Evolutionary conservation across 2,113 vertebrate species (phyloP).

Genomic region (Hassar affinis): DNA sequence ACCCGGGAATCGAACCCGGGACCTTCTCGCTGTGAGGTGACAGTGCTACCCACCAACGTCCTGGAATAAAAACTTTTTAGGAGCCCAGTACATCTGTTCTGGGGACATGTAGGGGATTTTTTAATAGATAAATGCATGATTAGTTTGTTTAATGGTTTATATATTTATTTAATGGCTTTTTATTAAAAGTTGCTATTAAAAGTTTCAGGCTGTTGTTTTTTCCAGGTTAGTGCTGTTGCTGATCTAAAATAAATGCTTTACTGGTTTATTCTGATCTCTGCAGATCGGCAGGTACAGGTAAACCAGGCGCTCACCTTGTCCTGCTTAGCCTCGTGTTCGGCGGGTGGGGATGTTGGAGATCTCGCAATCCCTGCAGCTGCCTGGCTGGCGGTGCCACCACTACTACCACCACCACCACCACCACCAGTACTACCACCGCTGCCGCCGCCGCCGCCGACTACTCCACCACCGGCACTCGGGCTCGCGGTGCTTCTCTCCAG

Average conservation of each 20-base stretch:
- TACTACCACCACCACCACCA: neutral
- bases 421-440: slow-evolving; percentile 38
- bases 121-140: too few relatives aligned
- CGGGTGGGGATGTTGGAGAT: slow-evolving; percentile 68
- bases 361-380: slow-evolving; percentile 57
- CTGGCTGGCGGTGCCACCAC: slow-evolving; percentile 41
- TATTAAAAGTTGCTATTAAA: neutral
- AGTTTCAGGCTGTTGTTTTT: neutral
- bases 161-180: neutral
- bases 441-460: slow-evolving; percentile 29
- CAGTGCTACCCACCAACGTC: too few relatives aligned
- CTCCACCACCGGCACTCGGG: slow-evolving; percentile 57
- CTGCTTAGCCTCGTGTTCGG: slow-evolving; percentile 70
- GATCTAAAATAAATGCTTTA: neutral
- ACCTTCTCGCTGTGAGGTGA: too few relatives aligned
- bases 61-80: too few relatives aligned
- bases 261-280: neutral
- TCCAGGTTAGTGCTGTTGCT: neutral
- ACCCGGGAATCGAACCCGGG: too few relatives aligned
- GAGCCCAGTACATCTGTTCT: too few relatives aligned
- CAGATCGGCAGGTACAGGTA: neutral
- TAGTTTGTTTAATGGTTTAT: too few relatives aligned
- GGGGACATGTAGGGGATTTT: too few relatives aligned
- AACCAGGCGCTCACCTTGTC: slow-evolving; percentile 74
- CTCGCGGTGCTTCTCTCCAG: slow-evolving; percentile 74